These are phyloP conservation scores for Australoheros scitulus DNA, from an alignment of 2,113 vertebrate genomes.

Conservation along the genomic window DNA sequence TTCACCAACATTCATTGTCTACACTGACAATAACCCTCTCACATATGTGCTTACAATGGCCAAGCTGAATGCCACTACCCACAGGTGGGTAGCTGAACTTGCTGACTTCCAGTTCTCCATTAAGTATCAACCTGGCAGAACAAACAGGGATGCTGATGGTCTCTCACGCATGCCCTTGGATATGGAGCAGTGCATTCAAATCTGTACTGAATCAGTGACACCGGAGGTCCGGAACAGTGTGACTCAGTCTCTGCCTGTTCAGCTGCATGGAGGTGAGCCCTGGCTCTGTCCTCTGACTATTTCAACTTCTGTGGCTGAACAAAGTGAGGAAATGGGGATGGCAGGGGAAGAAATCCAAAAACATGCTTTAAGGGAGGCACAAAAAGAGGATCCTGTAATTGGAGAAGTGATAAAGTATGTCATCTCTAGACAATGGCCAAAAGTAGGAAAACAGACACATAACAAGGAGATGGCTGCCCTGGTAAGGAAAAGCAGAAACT, in stretches of 20 bases:
- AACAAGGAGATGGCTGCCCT: no score
- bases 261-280: neutral
- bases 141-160: neutral
- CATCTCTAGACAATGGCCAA: no score
- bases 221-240: no score
- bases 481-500: no score
- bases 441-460: no score
- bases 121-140: neutral
- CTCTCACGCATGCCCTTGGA: neutral
- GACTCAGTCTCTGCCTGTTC: no score
- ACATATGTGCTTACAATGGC: neutral
- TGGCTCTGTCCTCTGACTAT: neutral
- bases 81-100: neutral
- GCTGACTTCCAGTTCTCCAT: neutral
- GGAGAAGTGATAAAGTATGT: no score
- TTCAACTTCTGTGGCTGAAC: neutral
- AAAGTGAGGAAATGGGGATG: neutral
- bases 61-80: neutral
- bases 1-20: no score
- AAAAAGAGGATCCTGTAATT: no score
- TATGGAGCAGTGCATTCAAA: no score
- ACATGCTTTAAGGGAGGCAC: neutral
- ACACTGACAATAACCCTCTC: neutral
- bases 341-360: neutral
- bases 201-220: no score